These are phyloP conservation scores for Agriopis marginaria DNA, from an alignment of 2,888 invertebrate species.

Conservation along the genomic window DNA sequence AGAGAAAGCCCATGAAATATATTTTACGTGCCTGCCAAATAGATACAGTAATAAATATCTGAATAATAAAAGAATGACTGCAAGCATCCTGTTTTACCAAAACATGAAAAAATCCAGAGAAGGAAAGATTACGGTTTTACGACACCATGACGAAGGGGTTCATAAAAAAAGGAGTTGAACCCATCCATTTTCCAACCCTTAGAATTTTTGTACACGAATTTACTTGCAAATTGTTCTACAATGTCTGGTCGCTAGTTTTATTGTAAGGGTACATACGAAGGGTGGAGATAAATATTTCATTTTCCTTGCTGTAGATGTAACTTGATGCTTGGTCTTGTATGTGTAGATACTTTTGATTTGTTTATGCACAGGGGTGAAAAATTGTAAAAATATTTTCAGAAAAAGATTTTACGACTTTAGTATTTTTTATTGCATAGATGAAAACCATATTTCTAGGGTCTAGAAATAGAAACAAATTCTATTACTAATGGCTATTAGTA, in stretches of 20 bases:
- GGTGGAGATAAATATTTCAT: constrained; percentile 36
- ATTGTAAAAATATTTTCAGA: not conserved
- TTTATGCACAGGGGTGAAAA: not conserved
- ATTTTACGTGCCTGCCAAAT: constrained; percentile 2
- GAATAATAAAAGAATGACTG: constrained; percentile 28
- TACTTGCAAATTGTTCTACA: constrained; percentile 38
- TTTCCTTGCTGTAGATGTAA: constrained; percentile 17
- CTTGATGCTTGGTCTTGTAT: constrained; percentile 10
- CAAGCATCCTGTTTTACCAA: constrained; percentile 21
- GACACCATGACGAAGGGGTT: constrained; percentile 31
- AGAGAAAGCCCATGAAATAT: not conserved
- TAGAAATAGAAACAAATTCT: no score
- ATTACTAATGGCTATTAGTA: no score
- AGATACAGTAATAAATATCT: constrained; percentile 21
- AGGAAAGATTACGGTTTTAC: constrained; percentile 30
- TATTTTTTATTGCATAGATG: no score
- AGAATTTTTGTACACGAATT: constrained; percentile 33
- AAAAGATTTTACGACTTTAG: no score
- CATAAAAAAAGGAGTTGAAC: constrained; percentile 33
- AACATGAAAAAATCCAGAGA: constrained; percentile 26
- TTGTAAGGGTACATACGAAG: constrained; percentile 35
- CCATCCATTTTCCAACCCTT: constrained; percentile 34
- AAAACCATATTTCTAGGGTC: no score
- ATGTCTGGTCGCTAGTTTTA: constrained; percentile 36
- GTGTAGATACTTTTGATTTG: constrained; percentile 9